These are phyloP conservation scores for Rapana venosa DNA, from an alignment of 2,888 invertebrate genomes.

Conservation along the genomic window DNA sequence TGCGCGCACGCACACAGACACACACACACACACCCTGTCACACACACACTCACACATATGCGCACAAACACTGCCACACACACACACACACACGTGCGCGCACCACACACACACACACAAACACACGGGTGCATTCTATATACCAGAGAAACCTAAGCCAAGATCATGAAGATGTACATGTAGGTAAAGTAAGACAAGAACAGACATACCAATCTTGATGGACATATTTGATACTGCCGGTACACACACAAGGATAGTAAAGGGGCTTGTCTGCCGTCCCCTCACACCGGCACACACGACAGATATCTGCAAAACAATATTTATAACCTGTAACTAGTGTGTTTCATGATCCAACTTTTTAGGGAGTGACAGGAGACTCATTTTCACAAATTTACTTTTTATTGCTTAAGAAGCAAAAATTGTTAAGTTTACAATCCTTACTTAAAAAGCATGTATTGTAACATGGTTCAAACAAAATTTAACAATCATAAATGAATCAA, in stretches of 20 bases:
- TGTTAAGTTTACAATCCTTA: too few relatives aligned
- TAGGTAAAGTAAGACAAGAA: neutral
- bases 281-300: conserved; percentile 98
- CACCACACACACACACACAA: neutral
- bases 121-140: neutral
- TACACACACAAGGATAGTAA: conserved; percentile 99
- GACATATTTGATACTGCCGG: conserved; percentile 99
- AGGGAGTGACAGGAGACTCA: too few relatives aligned
- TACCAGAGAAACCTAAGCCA: neutral
- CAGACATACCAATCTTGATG: conserved; percentile 89
- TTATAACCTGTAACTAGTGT: too few relatives aligned
- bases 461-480: too few relatives aligned
- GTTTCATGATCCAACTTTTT: too few relatives aligned
- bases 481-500: too few relatives aligned
- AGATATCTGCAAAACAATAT: conserved; percentile 84
- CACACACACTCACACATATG: neutral
- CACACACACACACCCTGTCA: neutral
- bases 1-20: neutral
- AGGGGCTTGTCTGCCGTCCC: conserved; percentile 93
- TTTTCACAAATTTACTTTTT: too few relatives aligned
- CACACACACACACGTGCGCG: neutral
- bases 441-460: too few relatives aligned
- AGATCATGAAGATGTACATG: neutral
- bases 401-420: too few relatives aligned
- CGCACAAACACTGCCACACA: neutral